A percentile compares a stretch with the other conserved stretches of the same genome.
Evolutionary conservation across 2,797 vertebrate species (phyloP).

Genomic region (Centropyge bicolor): DNA sequence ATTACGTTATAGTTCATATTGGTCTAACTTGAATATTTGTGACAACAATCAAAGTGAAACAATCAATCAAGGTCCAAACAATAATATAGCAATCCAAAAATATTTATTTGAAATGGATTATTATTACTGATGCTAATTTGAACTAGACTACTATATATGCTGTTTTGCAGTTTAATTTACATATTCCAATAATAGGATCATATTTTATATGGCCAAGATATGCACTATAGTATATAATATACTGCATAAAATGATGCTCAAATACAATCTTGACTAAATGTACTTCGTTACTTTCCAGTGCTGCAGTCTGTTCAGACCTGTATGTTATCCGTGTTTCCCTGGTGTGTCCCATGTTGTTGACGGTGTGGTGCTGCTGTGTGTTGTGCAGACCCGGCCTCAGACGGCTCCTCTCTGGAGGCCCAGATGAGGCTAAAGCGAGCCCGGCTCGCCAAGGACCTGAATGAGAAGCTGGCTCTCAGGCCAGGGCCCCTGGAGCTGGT

Average conservation of each 20-base stretch:
- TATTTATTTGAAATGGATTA: no score
- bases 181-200: no score
- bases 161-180: no score
- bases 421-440: constrained; percentile 94
- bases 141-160: no score
- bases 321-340: background rate
- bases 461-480: constrained; percentile 92
- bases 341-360: constrained; percentile 56
- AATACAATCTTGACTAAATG: background rate
- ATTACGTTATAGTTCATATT: no score
- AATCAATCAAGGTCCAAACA: no score
- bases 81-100: no score
- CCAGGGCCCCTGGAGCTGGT: constrained; percentile 93
- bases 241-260: background rate
- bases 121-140: no score
- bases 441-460: constrained; percentile 91
- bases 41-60: no score
- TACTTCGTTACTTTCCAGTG: background rate
- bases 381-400: constrained; percentile 87
- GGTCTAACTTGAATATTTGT: no score
- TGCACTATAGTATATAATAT: no score
- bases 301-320: background rate
- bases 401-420: constrained; percentile 86
- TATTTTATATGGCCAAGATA: no score
- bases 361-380: constrained; percentile 71